phyloP scores from a whole-genome alignment of 2,888 invertebrate genomes.

The Notocelia uddmanniana region DNA sequence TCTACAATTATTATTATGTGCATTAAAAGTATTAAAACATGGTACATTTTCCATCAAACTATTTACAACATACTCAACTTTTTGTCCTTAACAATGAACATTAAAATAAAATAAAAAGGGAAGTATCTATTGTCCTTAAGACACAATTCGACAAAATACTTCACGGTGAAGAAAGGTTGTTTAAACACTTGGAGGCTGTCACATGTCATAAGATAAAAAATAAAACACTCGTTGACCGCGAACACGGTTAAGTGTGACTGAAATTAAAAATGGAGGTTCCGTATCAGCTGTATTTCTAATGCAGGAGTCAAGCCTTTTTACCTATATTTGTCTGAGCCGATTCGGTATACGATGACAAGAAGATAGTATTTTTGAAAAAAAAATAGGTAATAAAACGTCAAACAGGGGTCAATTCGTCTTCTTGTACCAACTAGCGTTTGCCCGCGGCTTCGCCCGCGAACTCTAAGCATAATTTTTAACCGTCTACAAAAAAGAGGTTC shows the following conservation, averaged over 20 bases:
- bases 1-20: too few relatives aligned
- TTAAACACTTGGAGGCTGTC: slow-evolving; percentile 38
- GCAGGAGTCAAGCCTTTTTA: background rate
- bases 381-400: too few relatives aligned
- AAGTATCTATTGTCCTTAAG: slow-evolving; percentile 31
- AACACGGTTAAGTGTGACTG: background rate
- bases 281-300: background rate
- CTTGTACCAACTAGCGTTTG: too few relatives aligned
- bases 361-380: background rate
- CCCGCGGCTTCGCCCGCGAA: too few relatives aligned
- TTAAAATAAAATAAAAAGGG: slow-evolving; percentile 31
- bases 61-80: slow-evolving; percentile 22
- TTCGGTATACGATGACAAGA: background rate
- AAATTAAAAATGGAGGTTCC: slow-evolving; percentile 21
- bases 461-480: too few relatives aligned
- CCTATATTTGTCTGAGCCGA: background rate
- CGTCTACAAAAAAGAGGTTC: too few relatives aligned
- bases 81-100: slow-evolving; percentile 10
- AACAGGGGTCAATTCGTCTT: too few relatives aligned
- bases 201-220: slow-evolving; percentile 43
- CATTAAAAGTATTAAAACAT: too few relatives aligned
- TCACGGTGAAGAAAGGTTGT: slow-evolving; percentile 41
- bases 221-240: slow-evolving; percentile 14
- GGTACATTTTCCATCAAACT: background rate
- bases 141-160: slow-evolving; percentile 40